These are phyloP conservation scores for Crocidura indochinensis DNA, from an alignment of 2,797 vertebrate species.

Conservation along the genomic window DNA sequence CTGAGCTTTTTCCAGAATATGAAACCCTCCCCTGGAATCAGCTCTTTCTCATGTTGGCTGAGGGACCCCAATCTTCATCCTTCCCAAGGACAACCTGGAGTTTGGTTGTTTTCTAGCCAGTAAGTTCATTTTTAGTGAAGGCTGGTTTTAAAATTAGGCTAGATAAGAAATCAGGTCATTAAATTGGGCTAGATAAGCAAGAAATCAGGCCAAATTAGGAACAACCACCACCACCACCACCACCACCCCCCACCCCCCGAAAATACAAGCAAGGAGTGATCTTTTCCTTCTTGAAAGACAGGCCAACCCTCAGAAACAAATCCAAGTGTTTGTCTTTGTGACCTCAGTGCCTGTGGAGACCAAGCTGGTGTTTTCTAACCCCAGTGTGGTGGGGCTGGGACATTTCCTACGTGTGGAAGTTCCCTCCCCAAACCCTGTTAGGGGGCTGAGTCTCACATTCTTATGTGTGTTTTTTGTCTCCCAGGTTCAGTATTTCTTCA, in stretches of 20 bases:
- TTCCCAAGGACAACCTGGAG: too few species aligned
- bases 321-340: neutral
- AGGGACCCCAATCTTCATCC: too few species aligned
- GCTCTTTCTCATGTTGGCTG: too few species aligned
- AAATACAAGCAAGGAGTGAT: neutral
- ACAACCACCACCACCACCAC: neutral
- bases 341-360: neutral
- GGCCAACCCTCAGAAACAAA: neutral
- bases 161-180: neutral
- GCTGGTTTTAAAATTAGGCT: neutral
- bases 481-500: constrained; percentile 99
- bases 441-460: too few species aligned
- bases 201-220: neutral
- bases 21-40: too few species aligned
- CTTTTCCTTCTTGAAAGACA: neutral
- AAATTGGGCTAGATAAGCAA: neutral
- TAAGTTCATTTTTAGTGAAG: neutral
- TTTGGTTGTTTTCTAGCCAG: too few species aligned
- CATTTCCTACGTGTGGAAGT: too few species aligned
- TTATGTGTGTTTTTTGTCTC: constrained; percentile 44
- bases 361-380: neutral
- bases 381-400: too few species aligned
- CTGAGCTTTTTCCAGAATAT: too few species aligned
- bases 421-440: too few species aligned
- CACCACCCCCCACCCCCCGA: too few species aligned